A percentile compares a stretch with the other conserved stretches of the same genome.
These are phyloP conservation scores for Sesamia inferens DNA, from an alignment of 2,888 invertebrate genomes.

Conservation along the genomic window DNA sequence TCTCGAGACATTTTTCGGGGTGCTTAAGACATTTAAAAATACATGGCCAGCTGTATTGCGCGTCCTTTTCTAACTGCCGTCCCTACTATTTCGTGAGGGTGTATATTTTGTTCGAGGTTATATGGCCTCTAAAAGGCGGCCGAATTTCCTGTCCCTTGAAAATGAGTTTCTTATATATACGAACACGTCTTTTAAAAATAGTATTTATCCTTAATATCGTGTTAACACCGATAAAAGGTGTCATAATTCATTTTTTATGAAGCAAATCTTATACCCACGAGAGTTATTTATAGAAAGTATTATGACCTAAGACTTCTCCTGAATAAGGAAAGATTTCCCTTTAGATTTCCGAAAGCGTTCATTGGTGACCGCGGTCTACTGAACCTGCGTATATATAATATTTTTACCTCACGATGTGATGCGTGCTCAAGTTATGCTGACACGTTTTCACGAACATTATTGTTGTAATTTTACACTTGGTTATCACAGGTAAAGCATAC, in stretches of 20 bases:
- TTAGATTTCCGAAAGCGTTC: not conserved
- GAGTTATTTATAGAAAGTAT: slow-evolving; percentile 30
- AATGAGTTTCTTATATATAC: slow-evolving; percentile 61
- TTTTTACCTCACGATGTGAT: not conserved
- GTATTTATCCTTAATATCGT: slow-evolving; percentile 59
- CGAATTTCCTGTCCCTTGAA: slow-evolving; percentile 62
- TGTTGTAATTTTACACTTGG: not conserved
- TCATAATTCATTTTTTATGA: slow-evolving; percentile 59
- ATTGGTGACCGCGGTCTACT: not conserved
- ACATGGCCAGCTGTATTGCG: slow-evolving; percentile 58
- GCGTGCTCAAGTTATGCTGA: not conserved
- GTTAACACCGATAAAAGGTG: slow-evolving; percentile 58
- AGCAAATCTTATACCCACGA: slow-evolving; percentile 31
- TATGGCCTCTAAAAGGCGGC: slow-evolving; percentile 55
- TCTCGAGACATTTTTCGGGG: slow-evolving; percentile 50
- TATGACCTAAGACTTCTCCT: slow-evolving; percentile 5
- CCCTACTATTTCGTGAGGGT: slow-evolving; percentile 57
- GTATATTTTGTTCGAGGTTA: slow-evolving; percentile 61
- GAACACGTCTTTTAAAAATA: slow-evolving; percentile 57
- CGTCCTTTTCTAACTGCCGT: slow-evolving; percentile 47
- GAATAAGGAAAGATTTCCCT: not conserved
- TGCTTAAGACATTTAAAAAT: slow-evolving; percentile 63
- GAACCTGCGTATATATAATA: not conserved
- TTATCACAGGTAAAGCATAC: not conserved
- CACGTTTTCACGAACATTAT: not conserved